Percentiles rank a stretch among this genome's conserved stretches.
Evolutionary conservation across 1,140 invertebrate genomes (phyloP).

Genomic region (Camponotus floridanus): DNA sequence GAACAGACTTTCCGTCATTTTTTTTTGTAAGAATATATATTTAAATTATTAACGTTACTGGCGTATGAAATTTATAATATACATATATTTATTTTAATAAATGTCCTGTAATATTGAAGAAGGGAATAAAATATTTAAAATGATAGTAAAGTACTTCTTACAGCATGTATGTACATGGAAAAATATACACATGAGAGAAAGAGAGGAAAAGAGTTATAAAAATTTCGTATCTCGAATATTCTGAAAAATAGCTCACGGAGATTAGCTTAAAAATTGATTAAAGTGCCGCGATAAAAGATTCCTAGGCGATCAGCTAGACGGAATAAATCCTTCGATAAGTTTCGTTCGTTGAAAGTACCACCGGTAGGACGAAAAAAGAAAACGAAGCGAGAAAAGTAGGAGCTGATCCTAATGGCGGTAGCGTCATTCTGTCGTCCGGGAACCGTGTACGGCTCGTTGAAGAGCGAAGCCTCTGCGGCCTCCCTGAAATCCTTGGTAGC

Average conservation of each 20-base stretch:
- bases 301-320: conserved; percentile 1
- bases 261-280: conserved; percentile 31
- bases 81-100: background rate
- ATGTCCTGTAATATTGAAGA: background rate
- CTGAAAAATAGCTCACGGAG: conserved; percentile 7
- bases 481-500: conserved; percentile 79
- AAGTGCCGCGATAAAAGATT: background rate
- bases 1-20: conserved; percentile 54
- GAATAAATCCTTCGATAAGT: conserved; percentile 38
- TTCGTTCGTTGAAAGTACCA: conserved; percentile 35
- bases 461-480: conserved; percentile 70
- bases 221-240: background rate
- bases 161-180: no score
- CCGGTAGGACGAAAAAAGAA: conserved; percentile 29
- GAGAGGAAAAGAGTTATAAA: background rate
- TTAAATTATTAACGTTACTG: conserved; percentile 37
- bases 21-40: background rate
- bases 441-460: conserved; percentile 76
- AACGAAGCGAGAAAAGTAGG: conserved; percentile 55
- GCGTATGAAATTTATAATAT: background rate
- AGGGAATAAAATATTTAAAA: background rate
- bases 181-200: no score
- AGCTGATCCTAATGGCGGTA: conserved; percentile 78
- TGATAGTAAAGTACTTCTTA: no score
- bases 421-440: conserved; percentile 73